Base-by-base conservation (phyloP, 2,797 vertebrate genomes). In the Bradypus variegatus region DNA sequence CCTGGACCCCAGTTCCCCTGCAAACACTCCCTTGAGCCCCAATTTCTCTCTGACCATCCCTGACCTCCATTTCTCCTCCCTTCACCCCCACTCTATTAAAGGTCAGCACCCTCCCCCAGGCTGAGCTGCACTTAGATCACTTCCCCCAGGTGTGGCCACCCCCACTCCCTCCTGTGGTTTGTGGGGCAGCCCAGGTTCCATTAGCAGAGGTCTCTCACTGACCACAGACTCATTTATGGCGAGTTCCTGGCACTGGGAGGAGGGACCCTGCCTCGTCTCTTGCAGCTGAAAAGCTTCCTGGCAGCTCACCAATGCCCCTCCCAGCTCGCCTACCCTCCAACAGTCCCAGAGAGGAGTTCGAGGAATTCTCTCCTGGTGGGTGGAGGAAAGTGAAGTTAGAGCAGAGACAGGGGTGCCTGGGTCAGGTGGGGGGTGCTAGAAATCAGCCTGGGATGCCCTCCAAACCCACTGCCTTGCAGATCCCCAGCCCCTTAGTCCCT, bases 171-270 rank as follows among this genome's bases (percentile, higher is more conserved):
- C 93, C 65, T 96, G 94, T 79, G 95, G 95, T 92, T 96, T 96
- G 86, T 82, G 69, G 90, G 94, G 77, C 77, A 58, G 95, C 88
- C 94, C 92, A 95, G 93, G 85, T 91, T 96, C 95, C 96, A 96
- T 96, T 96, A 96, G 95, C 92, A 88, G 84, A 89, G 50, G n/a
- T 86, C 81, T 94, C 87, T 96, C 72, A 36, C 60, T 96, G 94
- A 95, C 95, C 95, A 96, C 94, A 96, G 95, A 94, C 95, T 96
- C 92, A 94, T 91, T 95, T 96, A 91, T 77, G 80, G 88, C 84
- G 72, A 76, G 36, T 95, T 95, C 95, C 93, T 0, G 62, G 95
- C 88, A 92, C 33, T n/a, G n/a, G 38, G 19, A 64, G 82, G 65
- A 73, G 64, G 82, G 48, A 38, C 77, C 36, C 86, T 16, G 12